A percentile compares a stretch with the other conserved stretches of the same genome.
Evolutionary conservation across 2,113 vertebrate species (phyloP).

Genomic region (Chunga burmeisteri): DNA sequence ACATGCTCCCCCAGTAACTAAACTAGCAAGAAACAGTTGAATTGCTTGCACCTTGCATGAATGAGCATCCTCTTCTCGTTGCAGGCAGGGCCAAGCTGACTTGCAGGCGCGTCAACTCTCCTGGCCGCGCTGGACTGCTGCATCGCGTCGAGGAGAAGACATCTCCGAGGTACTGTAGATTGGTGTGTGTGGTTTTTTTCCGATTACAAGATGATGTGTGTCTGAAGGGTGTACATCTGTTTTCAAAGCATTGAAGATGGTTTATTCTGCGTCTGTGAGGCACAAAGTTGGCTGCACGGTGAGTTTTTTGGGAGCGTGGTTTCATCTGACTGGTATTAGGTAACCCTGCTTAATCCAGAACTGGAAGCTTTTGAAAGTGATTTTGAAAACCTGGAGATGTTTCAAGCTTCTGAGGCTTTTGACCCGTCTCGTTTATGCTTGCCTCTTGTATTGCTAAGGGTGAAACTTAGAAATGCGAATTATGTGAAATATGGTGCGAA

Average conservation of each 20-base stretch:
- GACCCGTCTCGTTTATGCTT: constrained; percentile 4
- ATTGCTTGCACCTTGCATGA: background rate
- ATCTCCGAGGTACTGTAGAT: background rate
- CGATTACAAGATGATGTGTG: background rate
- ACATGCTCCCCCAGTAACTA: background rate
- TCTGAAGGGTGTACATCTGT: background rate
- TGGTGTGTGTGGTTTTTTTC: background rate
- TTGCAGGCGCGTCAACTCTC: background rate
- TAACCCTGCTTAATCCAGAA: background rate
- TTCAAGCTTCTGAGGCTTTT: constrained; percentile 22
- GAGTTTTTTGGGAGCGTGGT: background rate
- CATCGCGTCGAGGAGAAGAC: background rate
- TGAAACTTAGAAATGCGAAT: constrained; percentile 18
- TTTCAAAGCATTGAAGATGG: background rate
- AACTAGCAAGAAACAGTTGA: background rate
- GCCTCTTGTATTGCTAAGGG: background rate
- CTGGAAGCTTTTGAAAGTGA: background rate
- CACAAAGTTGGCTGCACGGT: accelerated
- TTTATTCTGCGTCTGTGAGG: background rate
- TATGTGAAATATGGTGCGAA: background rate
- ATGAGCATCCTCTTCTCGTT: background rate
- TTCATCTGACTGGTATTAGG: background rate
- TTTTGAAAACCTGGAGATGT: constrained; percentile 1
- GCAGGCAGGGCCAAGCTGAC: background rate
- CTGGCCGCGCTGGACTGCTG: background rate